Conservation (phyloP, 1,140 invertebrate genomes). For the Eumaeus atala region DNA sequence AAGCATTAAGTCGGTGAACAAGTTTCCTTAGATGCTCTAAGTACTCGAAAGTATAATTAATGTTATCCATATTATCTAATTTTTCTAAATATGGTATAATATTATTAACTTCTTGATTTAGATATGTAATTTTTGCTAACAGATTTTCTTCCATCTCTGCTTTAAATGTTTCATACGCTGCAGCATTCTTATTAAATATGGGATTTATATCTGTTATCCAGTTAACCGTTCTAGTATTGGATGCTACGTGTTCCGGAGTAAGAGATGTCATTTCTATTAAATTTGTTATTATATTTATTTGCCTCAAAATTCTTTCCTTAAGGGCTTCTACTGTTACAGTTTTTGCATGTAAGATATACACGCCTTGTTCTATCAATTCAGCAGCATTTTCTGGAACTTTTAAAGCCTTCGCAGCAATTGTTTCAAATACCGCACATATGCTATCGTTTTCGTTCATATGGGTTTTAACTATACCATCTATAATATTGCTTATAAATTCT, state of each 20-base stretch:
- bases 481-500: slow-evolving; percentile 62
- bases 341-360: slow-evolving; percentile 79
- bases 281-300: slow-evolving; percentile 77
- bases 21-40: slow-evolving; percentile 83
- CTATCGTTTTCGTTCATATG: slow-evolving; percentile 73
- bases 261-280: slow-evolving; percentile 82
- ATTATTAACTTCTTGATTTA: slow-evolving; percentile 81
- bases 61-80: slow-evolving; percentile 82
- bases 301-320: slow-evolving; percentile 77
- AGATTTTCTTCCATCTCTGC: slow-evolving; percentile 87
- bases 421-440: slow-evolving; percentile 79
- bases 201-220: slow-evolving; percentile 83
- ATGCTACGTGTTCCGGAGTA: slow-evolving; percentile 77
- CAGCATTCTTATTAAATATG: slow-evolving; percentile 81
- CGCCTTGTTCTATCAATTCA: slow-evolving; percentile 81
- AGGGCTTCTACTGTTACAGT: slow-evolving; percentile 77
- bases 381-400: slow-evolving; percentile 80
- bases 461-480: slow-evolving; percentile 51
- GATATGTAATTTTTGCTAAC: slow-evolving; percentile 78
- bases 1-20: slow-evolving; percentile 82
- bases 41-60: slow-evolving; percentile 78
- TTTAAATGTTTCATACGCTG: slow-evolving; percentile 85
- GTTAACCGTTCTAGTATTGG: slow-evolving; percentile 80
- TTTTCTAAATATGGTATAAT: slow-evolving; percentile 80
- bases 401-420: slow-evolving; percentile 75